Evolutionary conservation across 2,888 invertebrate species (phyloP), one percentile per base, ranked within the genome.

Genomic region (Aelia acuminata): DNA sequence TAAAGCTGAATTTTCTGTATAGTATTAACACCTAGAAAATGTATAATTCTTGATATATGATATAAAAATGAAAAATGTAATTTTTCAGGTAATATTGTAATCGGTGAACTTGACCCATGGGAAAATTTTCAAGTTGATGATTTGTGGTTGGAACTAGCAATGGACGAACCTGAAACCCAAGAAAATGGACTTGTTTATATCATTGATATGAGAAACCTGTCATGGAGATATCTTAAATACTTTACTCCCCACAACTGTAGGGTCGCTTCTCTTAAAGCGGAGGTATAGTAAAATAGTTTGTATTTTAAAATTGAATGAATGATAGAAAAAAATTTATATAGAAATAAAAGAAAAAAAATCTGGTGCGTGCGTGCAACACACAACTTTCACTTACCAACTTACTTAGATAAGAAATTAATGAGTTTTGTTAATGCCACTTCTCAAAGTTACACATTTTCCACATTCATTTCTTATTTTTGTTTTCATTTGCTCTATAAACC

Each of bases 71-170:
- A n/a, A 18, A 10, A 15, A 20, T 35, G 1, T 70, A 18, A 35
- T 57, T 11, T 87, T 89, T 85, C 89, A 91, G 91, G 90, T 22
- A 91, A 90, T 57, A 88, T 90, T 35, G 89, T 89, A 20, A 89
- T 90, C 31, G 89, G 89, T 1, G 91, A 90, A 57, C 86, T 90
- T 39, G 89, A 90, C 53, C 89, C 90, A 4, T 88, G 91, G 49
- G 92, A 92, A 85, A 90, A 92, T 57, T 90, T 92, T 18, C 91
- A 91, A 80, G 90, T 92, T 35, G 92, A 93, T 88, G 92, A 92
- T 89, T 90, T 92, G 7, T 92, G 92, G 92, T 87, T 92, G 31
- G 93, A 93, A 90, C 90, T 91, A 31, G 91, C 92, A 22, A 89
- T 92, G 88, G 92, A 92, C 87, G 91, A 92, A 88, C 90, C 91